A percentile compares a stretch with the other conserved stretches of the same genome.
phyloP scores from a whole-genome alignment of 2,888 invertebrate genomes.

The Podotricha telesiphe region DNA sequence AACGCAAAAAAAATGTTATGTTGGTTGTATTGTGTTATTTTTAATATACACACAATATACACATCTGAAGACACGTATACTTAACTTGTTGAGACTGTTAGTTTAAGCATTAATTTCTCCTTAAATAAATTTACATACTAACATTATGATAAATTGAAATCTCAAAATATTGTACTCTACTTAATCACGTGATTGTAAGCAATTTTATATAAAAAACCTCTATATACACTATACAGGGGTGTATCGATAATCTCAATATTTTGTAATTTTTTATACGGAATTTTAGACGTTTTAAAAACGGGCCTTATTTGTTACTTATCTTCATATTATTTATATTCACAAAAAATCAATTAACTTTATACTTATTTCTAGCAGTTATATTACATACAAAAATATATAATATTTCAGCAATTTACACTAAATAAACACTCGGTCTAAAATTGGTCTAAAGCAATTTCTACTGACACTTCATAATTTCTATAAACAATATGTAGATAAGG shows the following conservation, averaged over 20 bases:
- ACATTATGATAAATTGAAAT: conserved; percentile 40
- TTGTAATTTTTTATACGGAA: conserved; percentile 32
- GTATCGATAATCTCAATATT: conserved; percentile 30
- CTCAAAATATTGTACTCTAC: conserved; percentile 41
- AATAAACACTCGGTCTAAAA: too few relatives aligned
- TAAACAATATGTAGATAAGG: conserved; percentile 30
- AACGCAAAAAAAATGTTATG: neutral
- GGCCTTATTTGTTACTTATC: conserved; percentile 20
- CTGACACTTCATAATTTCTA: neutral
- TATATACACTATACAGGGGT: conserved; percentile 15
- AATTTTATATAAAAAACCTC: conserved; percentile 30
- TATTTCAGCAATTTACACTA: neutral
- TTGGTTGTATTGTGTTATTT: conserved; percentile 16
- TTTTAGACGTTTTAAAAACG: conserved; percentile 30
- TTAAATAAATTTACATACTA: conserved; percentile 47
- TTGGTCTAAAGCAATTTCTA: neutral
- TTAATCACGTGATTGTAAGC: conserved; percentile 32
- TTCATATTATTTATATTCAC: conserved; percentile 21
- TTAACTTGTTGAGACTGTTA: conserved; percentile 69
- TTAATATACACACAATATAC: conserved; percentile 4
- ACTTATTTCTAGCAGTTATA: too few relatives aligned
- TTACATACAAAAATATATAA: too few relatives aligned
- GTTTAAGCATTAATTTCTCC: conserved; percentile 50
- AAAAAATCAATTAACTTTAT: neutral
- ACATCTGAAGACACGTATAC: conserved; percentile 48